Conservation (phyloP, 2,113 vertebrate genomes). For the Anolis sagrei region DNA sequence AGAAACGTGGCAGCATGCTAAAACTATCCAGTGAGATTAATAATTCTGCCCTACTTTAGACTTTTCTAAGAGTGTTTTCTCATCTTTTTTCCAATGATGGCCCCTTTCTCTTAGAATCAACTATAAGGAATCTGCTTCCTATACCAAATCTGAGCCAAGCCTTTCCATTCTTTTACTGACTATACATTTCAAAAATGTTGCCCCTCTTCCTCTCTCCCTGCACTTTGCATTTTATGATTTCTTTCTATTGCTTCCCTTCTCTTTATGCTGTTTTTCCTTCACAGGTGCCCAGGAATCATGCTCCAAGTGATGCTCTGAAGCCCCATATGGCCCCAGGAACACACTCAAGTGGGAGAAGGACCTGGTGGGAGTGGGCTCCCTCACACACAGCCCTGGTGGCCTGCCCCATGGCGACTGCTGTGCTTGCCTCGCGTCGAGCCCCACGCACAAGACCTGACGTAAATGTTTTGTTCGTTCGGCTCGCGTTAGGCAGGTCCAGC, state of each 20-base stretch:
- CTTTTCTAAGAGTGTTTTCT: neutral
- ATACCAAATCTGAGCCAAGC: neutral
- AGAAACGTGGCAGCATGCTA: neutral
- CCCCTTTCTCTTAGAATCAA: neutral
- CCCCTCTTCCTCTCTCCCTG: neutral
- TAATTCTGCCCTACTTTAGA: neutral
- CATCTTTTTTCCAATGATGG: neutral
- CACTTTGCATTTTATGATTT: neutral
- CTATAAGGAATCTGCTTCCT: neutral
- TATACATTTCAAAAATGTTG: neutral
- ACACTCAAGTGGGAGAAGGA: neutral
- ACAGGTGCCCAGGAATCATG: constrained; percentile 56
- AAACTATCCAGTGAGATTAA: neutral
- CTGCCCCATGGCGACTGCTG: constrained; percentile 72
- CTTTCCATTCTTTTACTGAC: neutral
- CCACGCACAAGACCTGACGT: constrained; percentile 98
- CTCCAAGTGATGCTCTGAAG: constrained; percentile 40
- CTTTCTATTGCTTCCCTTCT: constrained; percentile 11
- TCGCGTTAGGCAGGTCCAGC: constrained; percentile 99
- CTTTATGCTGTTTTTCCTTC: neutral
- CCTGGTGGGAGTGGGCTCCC: neutral
- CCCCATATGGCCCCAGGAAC: neutral
- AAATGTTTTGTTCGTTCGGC: constrained; percentile 99
- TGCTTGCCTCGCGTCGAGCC: constrained; percentile 99
- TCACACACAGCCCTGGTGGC: neutral